Evolutionary conservation across 2,113 vertebrate genomes (phyloP), one percentile per base, ranked within the genome.

Genomic region (Gavia stellata): DNA sequence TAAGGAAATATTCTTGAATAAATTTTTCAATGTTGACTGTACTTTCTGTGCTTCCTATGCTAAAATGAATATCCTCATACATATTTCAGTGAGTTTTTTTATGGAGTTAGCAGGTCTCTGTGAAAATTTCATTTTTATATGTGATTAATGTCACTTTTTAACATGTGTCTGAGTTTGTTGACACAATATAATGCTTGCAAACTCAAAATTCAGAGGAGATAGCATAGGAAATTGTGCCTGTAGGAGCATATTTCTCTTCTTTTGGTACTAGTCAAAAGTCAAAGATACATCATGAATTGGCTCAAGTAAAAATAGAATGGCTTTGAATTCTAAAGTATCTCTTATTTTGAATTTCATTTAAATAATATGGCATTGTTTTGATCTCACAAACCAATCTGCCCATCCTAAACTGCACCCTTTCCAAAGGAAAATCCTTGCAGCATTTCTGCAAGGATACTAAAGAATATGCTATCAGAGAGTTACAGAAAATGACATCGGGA

Each of bases 21-120:
- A 49, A 17, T 68, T 94, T 94, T 91, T 97, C 90, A 85, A 28
- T 89, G 52, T 94, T 94, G 95, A 97, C 86, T 96, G 81, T 96
- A 44, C 59, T 91, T 84, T 88, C 92, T 93, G 84, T 92, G 25
- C 42, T 96, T 95, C 72, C 33, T 81, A 42, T 80, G 52, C 44
- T 87, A 53, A 95, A 95, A 85, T 92, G 75, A 94, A 92, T 85
- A 65, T 89, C 23, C 29, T 83, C 42, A 73, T 81, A 70, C 52
- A 73, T 71, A 94, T 73, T 85, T 89, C 68, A 91, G 17, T 70
- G 8, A 78, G 1, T 10, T 79, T 73, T 86, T 90, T 72, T 70
- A 86, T 59, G 81, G 58, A 53, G 38, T 77, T 87, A 93, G 10
- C 52, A 86, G 49, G 36, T 72, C 10, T 61, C 49, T 25, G 13